These are phyloP conservation scores for Indri indri DNA, from an alignment of 2,113 vertebrate species.

Conservation along the genomic window DNA sequence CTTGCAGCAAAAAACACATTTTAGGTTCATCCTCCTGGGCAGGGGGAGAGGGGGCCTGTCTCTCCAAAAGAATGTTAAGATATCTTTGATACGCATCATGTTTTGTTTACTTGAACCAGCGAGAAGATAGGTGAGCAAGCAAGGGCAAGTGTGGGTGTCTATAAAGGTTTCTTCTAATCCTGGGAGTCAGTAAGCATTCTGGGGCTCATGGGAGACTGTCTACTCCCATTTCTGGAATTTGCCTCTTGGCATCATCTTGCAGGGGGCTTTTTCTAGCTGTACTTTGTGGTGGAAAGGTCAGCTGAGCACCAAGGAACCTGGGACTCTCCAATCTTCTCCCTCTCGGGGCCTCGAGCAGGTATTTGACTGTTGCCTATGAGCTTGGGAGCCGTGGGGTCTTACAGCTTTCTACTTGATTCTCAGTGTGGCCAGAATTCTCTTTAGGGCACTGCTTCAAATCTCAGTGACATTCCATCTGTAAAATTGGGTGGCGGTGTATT, in stretches of 20 bases:
- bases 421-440: neutral
- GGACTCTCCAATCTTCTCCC: fast-evolving
- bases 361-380: neutral
- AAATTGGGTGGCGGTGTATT: neutral
- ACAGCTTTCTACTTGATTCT: neutral
- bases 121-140: neutral
- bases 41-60: neutral
- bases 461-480: neutral
- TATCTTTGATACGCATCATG: neutral
- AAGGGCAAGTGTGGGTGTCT: neutral
- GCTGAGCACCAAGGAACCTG: fast-evolving
- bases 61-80: neutral
- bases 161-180: neutral
- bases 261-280: neutral
- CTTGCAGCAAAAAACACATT: neutral
- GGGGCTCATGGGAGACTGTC: neutral
- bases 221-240: neutral
- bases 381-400: neutral
- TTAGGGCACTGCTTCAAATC: neutral
- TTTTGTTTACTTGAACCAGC: neutral
- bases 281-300: neutral
- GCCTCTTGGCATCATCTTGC: neutral
- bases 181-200: fast-evolving
- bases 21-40: neutral
- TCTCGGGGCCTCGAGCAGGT: fast-evolving